Evolutionary conservation across 2,888 invertebrate species (phyloP), one percentile per base, ranked within the genome.

Genomic region (Dryococelus australis): DNA sequence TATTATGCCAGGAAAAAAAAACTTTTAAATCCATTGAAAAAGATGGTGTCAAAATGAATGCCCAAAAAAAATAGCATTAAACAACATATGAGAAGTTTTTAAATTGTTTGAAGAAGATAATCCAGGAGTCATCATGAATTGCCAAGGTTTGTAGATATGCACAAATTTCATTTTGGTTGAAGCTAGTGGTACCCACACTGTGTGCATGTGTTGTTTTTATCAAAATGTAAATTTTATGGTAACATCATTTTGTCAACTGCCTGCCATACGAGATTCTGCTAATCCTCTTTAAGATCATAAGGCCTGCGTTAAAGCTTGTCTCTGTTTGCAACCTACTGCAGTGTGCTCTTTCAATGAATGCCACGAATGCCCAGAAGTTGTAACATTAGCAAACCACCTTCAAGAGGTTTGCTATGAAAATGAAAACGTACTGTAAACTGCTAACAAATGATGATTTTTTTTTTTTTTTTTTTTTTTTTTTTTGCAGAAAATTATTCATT

Each of bases 301-400:
- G 79, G 79, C 1, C 27, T 79, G n/a, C n/a, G 9, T 79, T 8
- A 79, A 12, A 10, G 1, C n/a, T 24, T 79, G 79, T 79, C 0
- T 79, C 79, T 79, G n/a, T 79, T 10, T 10, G 1, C 6, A 79
- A 6, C 8, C 27, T 2, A 79, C 26, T 24, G n/a, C 79, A 79
- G 79, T 10, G 20, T 79, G 79, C 79, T 79, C 9, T 27, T 79
- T 79, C 79, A 8, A 10, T 79, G 79, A 79, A 79, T 79, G 79
- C n/a, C 79, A 79, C 6, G 20, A 79, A 24, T 79, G 16, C 16
- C 79, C 16, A 24, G n/a, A 27, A 24, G 79, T 79, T 79, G 79
- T 79, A 79, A 4, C 79, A 79, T 79, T 79, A n/a, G 79, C 79
- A 79, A 79, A 5, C 79, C 79, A 79, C 79, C 79, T 79, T 79